Conservation (phyloP, 2,113 vertebrate species). For the Ictalurus punctatus region DNA sequence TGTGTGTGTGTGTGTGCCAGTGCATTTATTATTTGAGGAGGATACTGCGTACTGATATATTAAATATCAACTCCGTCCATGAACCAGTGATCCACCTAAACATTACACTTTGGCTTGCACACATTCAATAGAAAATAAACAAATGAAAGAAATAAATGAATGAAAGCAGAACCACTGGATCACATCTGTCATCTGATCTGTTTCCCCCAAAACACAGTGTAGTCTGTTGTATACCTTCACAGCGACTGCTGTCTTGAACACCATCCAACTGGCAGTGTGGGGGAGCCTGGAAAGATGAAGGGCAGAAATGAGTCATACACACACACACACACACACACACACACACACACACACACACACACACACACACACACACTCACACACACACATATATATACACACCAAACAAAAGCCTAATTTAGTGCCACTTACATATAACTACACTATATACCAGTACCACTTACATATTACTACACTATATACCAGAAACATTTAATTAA, state of each 20-base stretch:
- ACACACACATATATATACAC: background rate
- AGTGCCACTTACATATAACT: too few species aligned
- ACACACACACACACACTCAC: background rate
- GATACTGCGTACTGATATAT: slow-evolving; percentile 37
- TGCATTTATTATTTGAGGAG: background rate
- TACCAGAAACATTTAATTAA: too few species aligned
- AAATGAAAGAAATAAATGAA: background rate
- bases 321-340: background rate
- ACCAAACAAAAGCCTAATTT: background rate
- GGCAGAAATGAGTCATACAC: slow-evolving; percentile 22
- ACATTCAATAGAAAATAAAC: slow-evolving; percentile 2
- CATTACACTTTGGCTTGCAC: background rate
- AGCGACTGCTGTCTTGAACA: slow-evolving; percentile 65
- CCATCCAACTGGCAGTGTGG: slow-evolving; percentile 61
- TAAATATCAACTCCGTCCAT: slow-evolving; percentile 39
- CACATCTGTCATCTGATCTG: slow-evolving; percentile 14
- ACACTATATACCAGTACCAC: too few species aligned
- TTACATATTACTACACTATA: too few species aligned
- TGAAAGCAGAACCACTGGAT: background rate
- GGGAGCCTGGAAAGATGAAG: slow-evolving; percentile 45
- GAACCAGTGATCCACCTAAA: slow-evolving; percentile 29
- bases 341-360: background rate
- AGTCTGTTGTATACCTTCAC: slow-evolving; percentile 58
- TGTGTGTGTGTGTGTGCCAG: background rate
- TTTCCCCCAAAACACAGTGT: slow-evolving; percentile 5